phyloP scores from a whole-genome alignment of 2,888 invertebrate species.

The Oscheius sp. region DNA sequence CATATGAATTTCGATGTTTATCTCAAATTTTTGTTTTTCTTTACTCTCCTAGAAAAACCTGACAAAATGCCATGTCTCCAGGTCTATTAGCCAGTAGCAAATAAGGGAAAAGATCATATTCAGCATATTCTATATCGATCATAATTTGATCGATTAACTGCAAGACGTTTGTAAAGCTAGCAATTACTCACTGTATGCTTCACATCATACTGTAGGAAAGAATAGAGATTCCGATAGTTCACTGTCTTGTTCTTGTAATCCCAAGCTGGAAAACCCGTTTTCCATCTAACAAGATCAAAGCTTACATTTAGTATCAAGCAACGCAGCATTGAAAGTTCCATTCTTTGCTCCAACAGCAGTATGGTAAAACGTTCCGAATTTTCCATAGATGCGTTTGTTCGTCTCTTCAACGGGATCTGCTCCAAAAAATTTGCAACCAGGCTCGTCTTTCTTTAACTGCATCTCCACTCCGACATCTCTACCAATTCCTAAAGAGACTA shows the following conservation, averaged over 20 bases:
- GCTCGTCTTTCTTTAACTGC: conserved; percentile 39
- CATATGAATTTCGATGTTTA: conserved; percentile 31
- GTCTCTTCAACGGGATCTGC: conserved; percentile 51
- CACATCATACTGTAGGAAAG: conserved; percentile 13
- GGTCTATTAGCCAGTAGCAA: conserved; percentile 25
- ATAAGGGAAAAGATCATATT: conserved; percentile 44
- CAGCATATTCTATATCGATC: conserved; percentile 52
- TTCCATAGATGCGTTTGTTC: conserved; percentile 40
- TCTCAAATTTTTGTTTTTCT: too few species aligned
- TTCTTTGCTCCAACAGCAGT: conserved; percentile 47
- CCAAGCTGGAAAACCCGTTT: conserved; percentile 11
- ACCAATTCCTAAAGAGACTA: conserved; percentile 50
- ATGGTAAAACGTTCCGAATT: conserved; percentile 45
- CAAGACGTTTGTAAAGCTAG: background rate
- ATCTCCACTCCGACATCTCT: conserved; percentile 52
- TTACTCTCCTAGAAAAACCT: too few species aligned
- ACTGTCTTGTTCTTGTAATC: conserved; percentile 21
- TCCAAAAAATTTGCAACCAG: conserved; percentile 42
- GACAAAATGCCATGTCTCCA: conserved; percentile 41
- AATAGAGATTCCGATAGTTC: background rate
- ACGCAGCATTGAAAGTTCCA: conserved; percentile 23
- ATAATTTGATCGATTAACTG: conserved; percentile 47
- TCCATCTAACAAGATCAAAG: background rate
- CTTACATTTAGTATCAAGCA: conserved; percentile 16
- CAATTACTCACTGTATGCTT: background rate